These are phyloP conservation scores for Drosophila nr. fundita DNA, from an alignment of 2,888 invertebrate genomes.

Conservation along the genomic window DNA sequence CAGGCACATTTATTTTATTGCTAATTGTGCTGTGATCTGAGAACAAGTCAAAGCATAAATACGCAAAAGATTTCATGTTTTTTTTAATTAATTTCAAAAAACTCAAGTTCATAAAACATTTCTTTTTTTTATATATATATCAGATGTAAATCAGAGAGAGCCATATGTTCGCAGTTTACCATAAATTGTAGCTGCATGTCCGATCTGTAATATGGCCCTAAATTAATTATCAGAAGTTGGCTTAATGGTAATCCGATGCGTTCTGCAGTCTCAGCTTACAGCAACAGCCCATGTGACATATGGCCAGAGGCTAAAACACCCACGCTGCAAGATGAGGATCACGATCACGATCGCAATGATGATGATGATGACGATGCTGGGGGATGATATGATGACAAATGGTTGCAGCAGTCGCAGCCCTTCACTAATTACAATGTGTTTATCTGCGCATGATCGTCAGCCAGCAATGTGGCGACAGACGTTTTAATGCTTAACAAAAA, in stretches of 20 bases:
- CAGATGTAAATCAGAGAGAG: not conserved
- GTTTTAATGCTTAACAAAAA: constrained; percentile 46
- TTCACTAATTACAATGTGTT: constrained; percentile 76
- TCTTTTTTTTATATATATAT: not conserved
- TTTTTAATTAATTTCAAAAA: not conserved
- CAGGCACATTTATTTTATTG: constrained; percentile 22
- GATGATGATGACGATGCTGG: constrained; percentile 14
- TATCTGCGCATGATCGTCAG: constrained; percentile 66
- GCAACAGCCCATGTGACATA: constrained; percentile 57
- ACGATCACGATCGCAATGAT: constrained; percentile 14
- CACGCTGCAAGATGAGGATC: constrained; percentile 24
- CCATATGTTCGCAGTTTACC: not conserved
- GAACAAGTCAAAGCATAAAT: constrained; percentile 8
- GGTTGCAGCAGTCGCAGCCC: constrained; percentile 44
- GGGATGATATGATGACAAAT: constrained; percentile 37
- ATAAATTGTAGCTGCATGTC: constrained; percentile 20
- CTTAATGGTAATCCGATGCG: constrained; percentile 69
- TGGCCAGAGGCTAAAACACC: constrained; percentile 46
- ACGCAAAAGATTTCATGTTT: not conserved
- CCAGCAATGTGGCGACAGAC: constrained; percentile 74
- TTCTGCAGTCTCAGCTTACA: constrained; percentile 68
- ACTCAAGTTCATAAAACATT: not conserved
- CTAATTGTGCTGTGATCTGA: constrained; percentile 24
- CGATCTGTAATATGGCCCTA: constrained; percentile 25
- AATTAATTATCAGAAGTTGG: constrained; percentile 28